Evolutionary conservation across 2,888 invertebrate genomes (phyloP).

Genomic region (Polyploca ridens): DNA sequence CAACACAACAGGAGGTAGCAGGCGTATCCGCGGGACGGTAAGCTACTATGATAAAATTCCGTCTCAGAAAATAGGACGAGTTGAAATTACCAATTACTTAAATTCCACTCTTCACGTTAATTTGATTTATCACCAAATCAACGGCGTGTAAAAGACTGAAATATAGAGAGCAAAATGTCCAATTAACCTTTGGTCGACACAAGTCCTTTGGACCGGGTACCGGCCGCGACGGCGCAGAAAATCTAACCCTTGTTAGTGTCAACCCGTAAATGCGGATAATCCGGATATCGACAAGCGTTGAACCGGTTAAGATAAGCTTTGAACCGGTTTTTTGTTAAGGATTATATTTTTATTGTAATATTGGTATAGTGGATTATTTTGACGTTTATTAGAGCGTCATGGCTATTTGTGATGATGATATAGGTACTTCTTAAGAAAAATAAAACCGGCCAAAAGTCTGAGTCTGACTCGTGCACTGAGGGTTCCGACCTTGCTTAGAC

Average conservation of each 20-base stretch:
- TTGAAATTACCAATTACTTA: background rate
- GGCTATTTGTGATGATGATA: background rate
- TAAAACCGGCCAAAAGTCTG: too few relatives aligned
- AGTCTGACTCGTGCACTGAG: too few relatives aligned
- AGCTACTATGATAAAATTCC: too few relatives aligned
- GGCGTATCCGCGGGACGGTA: too few relatives aligned
- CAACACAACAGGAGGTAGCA: too few relatives aligned
- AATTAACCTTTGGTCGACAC: constrained; percentile 40
- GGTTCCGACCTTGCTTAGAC: too few relatives aligned
- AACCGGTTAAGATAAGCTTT: constrained; percentile 56
- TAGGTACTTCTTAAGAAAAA: too few relatives aligned
- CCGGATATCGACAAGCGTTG: constrained; percentile 65
- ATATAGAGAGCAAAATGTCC: constrained; percentile 47
- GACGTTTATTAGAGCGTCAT: background rate
- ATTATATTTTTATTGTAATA: constrained; percentile 15
- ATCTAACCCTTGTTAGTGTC: constrained; percentile 78
- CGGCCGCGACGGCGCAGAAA: constrained; percentile 53
- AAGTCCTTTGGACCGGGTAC: constrained; percentile 21
- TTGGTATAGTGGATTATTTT: background rate
- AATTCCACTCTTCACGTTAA: background rate
- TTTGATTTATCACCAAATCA: constrained; percentile 24
- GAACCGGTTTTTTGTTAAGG: constrained; percentile 17
- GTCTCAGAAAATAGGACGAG: background rate
- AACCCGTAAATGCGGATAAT: constrained; percentile 68
- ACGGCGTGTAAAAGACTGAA: constrained; percentile 31